phyloP scores from a whole-genome alignment of 2,797 vertebrate species.

The Synanceia verrucosa region DNA sequence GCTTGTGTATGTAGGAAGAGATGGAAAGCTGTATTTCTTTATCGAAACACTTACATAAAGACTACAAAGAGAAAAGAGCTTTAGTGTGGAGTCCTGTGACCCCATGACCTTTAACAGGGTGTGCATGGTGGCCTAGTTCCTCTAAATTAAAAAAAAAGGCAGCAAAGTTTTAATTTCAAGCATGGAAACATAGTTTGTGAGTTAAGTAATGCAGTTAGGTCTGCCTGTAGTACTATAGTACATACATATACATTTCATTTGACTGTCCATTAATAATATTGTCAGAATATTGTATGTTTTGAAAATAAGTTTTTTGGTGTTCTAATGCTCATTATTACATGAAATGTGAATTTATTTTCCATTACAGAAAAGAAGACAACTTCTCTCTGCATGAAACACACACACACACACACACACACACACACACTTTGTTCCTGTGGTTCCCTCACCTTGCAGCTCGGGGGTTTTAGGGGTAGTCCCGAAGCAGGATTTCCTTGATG shows the following conservation, averaged over 20 bases:
- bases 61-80: slow-evolving; percentile 38
- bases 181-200: background rate
- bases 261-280: background rate
- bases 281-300: background rate
- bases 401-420: slow-evolving; percentile 20
- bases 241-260: background rate
- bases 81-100: slow-evolving; percentile 26
- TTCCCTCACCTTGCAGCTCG: slow-evolving; percentile 89
- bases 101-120: slow-evolving; percentile 30
- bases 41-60: slow-evolving; percentile 10
- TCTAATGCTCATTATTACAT: background rate
- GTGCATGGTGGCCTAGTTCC: slow-evolving; percentile 14
- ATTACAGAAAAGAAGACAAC: background rate
- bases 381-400: background rate
- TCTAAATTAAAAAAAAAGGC: slow-evolving; percentile 1
- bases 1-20: background rate
- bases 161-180: background rate
- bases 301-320: background rate
- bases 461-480: slow-evolving; percentile 91
- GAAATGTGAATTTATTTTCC: background rate
- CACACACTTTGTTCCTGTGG: slow-evolving; percentile 14
- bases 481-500: slow-evolving; percentile 90
- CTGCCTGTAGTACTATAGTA: background rate
- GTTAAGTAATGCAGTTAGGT: background rate
- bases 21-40: background rate